Percentiles rank a stretch among this genome's conserved stretches.
phyloP scores from a whole-genome alignment of 2,113 vertebrate species.

The Indri indri region DNA sequence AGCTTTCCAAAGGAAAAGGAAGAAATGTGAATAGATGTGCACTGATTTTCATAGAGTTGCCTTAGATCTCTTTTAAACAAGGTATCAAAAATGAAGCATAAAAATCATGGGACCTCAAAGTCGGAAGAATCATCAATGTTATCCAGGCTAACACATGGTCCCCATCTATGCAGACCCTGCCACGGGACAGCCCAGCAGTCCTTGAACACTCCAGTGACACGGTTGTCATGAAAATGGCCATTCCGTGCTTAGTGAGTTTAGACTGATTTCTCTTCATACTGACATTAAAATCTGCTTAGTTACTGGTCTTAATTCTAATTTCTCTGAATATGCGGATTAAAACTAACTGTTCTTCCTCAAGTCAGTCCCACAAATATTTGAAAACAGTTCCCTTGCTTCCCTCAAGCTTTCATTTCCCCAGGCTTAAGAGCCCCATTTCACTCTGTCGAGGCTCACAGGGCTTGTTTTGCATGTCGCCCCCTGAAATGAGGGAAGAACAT shows the following conservation, averaged over 20 bases:
- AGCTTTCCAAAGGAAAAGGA: slow-evolving; percentile 20
- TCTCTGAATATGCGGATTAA: neutral
- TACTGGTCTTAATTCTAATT: neutral
- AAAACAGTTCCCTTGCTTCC: neutral
- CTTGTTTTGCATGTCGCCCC: neutral
- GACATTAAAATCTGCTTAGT: neutral
- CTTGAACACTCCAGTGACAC: neutral
- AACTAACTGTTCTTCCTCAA: neutral
- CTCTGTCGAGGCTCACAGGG: neutral
- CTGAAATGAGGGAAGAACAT: neutral
- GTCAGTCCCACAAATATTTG: neutral
- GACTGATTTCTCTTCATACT: neutral
- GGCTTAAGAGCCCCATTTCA: neutral
- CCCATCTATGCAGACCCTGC: neutral
- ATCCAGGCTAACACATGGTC: neutral
- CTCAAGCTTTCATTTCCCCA: neutral
- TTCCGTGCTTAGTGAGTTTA: neutral
- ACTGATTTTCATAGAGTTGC: neutral
- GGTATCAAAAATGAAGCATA: neutral
- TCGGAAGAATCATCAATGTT: neutral
- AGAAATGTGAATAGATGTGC: neutral
- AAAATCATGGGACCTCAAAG: neutral
- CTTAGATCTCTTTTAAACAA: slow-evolving; percentile 34
- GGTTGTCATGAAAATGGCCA: neutral
- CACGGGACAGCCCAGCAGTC: accelerated